Evolutionary conservation across 2,888 invertebrate species (phyloP).

Genomic region (Chironomus tentans): DNA sequence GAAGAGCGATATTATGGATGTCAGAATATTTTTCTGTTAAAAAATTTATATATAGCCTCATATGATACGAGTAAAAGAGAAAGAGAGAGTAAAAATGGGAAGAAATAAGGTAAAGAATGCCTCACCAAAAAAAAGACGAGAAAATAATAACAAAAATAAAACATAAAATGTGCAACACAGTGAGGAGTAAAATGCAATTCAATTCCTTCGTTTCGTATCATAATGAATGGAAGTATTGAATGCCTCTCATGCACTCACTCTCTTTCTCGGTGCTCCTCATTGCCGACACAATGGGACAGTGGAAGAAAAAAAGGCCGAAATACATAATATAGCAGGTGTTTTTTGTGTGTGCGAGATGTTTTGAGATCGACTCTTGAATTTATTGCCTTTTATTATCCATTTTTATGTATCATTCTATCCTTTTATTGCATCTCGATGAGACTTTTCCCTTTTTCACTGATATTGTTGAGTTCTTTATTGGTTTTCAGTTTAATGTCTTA

Average conservation of each 20-base stretch:
- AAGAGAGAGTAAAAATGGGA: too few relatives aligned
- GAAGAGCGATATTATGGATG: too few relatives aligned
- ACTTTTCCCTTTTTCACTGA: too few relatives aligned
- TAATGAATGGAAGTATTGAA: not conserved
- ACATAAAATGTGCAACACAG: not conserved
- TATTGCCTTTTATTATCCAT: constrained; percentile 18
- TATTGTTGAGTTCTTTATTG: constrained; percentile 20
- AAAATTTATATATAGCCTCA: too few relatives aligned
- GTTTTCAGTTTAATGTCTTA: not conserved
- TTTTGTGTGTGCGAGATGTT: not conserved
- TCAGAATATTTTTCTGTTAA: too few relatives aligned
- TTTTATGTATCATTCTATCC: constrained; percentile 21
- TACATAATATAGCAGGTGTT: constrained; percentile 20
- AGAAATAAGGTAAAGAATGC: not conserved
- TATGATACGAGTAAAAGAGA: too few relatives aligned
- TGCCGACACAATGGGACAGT: not conserved
- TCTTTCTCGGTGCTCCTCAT: not conserved
- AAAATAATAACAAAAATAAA: not conserved
- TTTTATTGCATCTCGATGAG: constrained; percentile 11
- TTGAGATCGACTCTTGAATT: constrained; percentile 16
- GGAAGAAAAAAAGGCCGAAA: not conserved
- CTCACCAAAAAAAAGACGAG: not conserved
- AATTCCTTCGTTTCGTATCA: not conserved
- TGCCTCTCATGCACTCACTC: not conserved
- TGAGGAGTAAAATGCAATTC: not conserved